Evolutionary conservation across 1,140 invertebrate genomes (phyloP), one percentile per base, ranked within the genome.

Genomic region (Arion vulgaris): DNA sequence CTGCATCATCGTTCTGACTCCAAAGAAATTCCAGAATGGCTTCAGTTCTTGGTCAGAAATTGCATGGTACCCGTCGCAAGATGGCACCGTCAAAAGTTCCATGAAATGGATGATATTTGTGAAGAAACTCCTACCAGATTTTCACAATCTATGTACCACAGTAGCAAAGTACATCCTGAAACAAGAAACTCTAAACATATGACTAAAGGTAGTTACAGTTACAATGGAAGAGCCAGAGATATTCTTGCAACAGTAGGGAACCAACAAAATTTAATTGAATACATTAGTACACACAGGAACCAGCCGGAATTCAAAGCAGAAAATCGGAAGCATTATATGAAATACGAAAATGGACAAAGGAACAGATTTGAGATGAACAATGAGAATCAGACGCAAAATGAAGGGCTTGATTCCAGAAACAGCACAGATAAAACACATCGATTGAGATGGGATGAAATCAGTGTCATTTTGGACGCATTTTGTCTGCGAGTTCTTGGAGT

Each of bases 401-500:
- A n/a, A 11, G 15, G 5, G 4, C 26, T 2, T 1, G 11, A 36
- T n/a, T 2, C 15, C 49, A 51, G 32, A 41, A 1, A 28, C 32
- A 19, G 36, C 11, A 32, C 26, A 4, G 38, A 39, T 11, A 38
- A 39, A 5, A 5, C 38, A 0, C 49, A 36, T n/a, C 23, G 36
- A 34, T 53, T 76, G 11, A 51, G 23, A 4, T 76, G 74, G 74
- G 23, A 49, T 45, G 74, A 76, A 36, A 32, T 76, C 2, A 26
- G 39, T 0, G 45, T 76, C 15, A 49, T 76, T 26, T 13, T 76
- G 4, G 74, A 76, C 28, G 34, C 41, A 5, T n/a, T 53, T 5
- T 76, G 74, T 57, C 34, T 76, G 11, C 1, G 74, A n/a, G 32
- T 76, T 23, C 49, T 76, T 2, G 74, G 74, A 36, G 17, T 76